Evolutionary conservation across 2,888 invertebrate species (phyloP), one percentile per base, ranked within the genome.

Genomic region (Agonum fuliginosum): DNA sequence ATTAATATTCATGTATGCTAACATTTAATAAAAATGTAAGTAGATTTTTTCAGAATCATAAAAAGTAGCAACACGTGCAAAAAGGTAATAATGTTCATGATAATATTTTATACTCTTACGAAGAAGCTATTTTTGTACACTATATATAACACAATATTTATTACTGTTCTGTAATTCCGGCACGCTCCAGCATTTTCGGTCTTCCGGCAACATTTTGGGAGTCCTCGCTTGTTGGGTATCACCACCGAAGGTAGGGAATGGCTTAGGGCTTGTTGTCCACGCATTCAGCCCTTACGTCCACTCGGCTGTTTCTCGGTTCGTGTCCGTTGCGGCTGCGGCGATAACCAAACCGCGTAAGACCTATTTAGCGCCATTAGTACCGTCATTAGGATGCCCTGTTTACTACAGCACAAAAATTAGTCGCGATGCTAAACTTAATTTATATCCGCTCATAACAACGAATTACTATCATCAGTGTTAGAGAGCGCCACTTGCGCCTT

Each of bases 381-480:
- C 65, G 65, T 65, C 74, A 74, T 74, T 74, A 74, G 74, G 43
- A 62, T 24, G 48, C 46, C 46, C 62, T 62, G 74, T 74, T 74
- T 74, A 74, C 65, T 27, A 58, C 65, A 27, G 30, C 5, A 65
- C 74, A 74, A 74, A 74, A 74, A 74, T 74, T 74, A 74, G 74
- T 74, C 74, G 65, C 65, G 27, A 65, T 73, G 73, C 43, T 73
- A 73, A 74, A 65, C 43, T 74, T 65, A 65, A 74, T 74, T 74
- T 74, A 74, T 74, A 27, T 43, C 46, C 43, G 62, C 62, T 74
- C 74, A 74, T 74, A 74, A 74, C 74, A 65, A 74, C 27, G 65
- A 65, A 65, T 65, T 74, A 74, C 65, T 58, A 58, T 73, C 73
- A 58, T 73, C 73, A 58, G 73, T 58, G 43, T 58, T 72, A 72